Percentiles rank a stretch among this genome's conserved stretches.
phyloP scores from a whole-genome alignment of 2,888 invertebrate species.

The Campoletis raptor region DNA sequence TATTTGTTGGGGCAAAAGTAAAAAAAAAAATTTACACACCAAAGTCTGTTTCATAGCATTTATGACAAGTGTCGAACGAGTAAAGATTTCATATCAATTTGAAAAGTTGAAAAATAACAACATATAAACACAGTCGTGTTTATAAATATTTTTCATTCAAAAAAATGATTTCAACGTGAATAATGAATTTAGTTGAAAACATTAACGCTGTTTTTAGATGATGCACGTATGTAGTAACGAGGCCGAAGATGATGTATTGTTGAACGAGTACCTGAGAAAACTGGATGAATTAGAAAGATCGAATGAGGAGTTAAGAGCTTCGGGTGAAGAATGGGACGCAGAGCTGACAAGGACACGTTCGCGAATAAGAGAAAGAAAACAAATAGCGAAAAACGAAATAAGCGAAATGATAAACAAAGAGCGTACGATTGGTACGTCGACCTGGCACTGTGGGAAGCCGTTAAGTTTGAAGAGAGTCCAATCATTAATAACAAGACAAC shows the following conservation, averaged over 20 bases:
- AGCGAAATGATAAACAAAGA: slow-evolving; percentile 57
- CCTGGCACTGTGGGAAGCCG: slow-evolving; percentile 58
- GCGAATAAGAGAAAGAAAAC: slow-evolving; percentile 51
- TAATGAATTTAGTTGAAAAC: background rate
- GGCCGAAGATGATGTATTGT: slow-evolving; percentile 54
- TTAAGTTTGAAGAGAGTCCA: slow-evolving; percentile 61
- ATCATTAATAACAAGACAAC: slow-evolving; percentile 59
- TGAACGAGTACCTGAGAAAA: slow-evolving; percentile 67
- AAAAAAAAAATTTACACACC: no score
- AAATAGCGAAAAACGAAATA: slow-evolving; percentile 48
- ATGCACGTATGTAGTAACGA: slow-evolving; percentile 67
- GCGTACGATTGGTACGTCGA: slow-evolving; percentile 47
- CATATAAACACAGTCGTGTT: background rate
- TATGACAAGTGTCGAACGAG: background rate
- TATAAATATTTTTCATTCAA: background rate
- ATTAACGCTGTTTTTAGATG: slow-evolving; percentile 56
- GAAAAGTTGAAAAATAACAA: background rate
- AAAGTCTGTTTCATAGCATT: background rate
- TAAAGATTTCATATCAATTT: background rate
- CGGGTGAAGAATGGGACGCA: slow-evolving; percentile 64
- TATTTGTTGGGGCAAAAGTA: no score
- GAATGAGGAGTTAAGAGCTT: slow-evolving; percentile 50
- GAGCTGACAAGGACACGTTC: slow-evolving; percentile 58
- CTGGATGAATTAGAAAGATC: slow-evolving; percentile 64
- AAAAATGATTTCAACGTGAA: background rate